Percentiles rank a stretch among this genome's conserved stretches.
Conservation (phyloP, 1,140 invertebrate species). For the Mactra quadrangularis region DNA sequence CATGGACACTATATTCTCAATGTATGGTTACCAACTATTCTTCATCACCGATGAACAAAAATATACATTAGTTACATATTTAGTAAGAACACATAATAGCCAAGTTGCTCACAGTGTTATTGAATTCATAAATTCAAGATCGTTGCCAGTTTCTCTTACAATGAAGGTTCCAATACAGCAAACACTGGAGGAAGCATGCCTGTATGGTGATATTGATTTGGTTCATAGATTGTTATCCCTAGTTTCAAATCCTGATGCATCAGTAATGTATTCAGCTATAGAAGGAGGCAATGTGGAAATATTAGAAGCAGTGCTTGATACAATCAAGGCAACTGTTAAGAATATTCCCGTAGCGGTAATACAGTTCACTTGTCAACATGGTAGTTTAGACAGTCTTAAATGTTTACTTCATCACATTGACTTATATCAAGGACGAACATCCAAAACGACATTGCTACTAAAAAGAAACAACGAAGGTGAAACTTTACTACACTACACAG, state of each 20-base stretch:
- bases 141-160: neutral
- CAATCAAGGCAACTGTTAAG: neutral
- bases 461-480: constrained; percentile 13
- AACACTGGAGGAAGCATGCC: constrained; percentile 23
- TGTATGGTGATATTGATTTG: neutral
- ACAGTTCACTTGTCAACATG: constrained; percentile 4
- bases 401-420: constrained; percentile 8
- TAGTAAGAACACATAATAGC: constrained; percentile 10
- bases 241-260: neutral
- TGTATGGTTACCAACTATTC: constrained; percentile 32
- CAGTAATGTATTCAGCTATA: constrained; percentile 13
- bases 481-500: constrained; percentile 33
- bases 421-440: neutral
- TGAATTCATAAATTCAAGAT: neutral
- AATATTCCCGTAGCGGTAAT: constrained; percentile 17
- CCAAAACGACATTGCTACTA: neutral
- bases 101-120: neutral
- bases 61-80: neutral
- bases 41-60: constrained; percentile 3
- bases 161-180: neutral
- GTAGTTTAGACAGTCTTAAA: neutral
- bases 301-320: neutral
- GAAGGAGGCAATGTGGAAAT: constrained; percentile 3
- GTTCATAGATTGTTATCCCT: neutral
- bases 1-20: neutral